Base-by-base conservation (phyloP, 2,888 invertebrate genomes). In the Mongoloraphidia duomilia region DNA sequence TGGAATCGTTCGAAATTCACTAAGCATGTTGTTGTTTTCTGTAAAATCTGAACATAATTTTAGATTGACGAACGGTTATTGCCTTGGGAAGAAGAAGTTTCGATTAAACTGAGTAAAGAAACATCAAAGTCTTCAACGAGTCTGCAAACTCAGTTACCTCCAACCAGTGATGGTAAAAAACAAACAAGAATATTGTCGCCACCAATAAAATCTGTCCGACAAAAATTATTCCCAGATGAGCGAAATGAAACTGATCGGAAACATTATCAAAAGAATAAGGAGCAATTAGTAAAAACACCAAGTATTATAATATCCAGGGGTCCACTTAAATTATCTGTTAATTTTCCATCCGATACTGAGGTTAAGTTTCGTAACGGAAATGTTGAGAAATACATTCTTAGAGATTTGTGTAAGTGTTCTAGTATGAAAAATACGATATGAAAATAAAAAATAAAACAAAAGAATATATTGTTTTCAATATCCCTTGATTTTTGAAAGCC, bases 321-420 rank as follows among this genome's bases (percentile, higher is more conserved):
- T 10, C 60, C 59, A 47, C 57, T 69, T 44, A 61, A 63, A 44
- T 55, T 69, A 10, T 58, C 62, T 0, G 60, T 69, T 11, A 65
- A 63, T 59, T 68, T 68, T 57, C 68, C 69, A 10, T 56, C 65
- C 1, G 64, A 67, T 52, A 61, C 67, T 8, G 52, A 55, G 9
- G 61, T 70, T 1, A 63, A 61, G 44, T 57, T 65, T 14, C 58
- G 61, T 12, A 57, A 61, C 46, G 63, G 63, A 8, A 57, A 56
- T 44, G 53, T 56, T 10, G 61, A 65, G 47, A 62, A 59, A 49
- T 43, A 63, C 41, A 47, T 67, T 36, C 53, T 57, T 13, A 52
- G 51, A 12, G 56, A 56, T 36, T 55, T 51, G 40, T 57, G 57
- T 41, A 47, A 55, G 34, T 59, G 59, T 49, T 52, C 52, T 36